Evolutionary conservation across 2,113 vertebrate genomes (phyloP), one percentile per base, ranked within the genome.

Genomic region (Podarcis cretensis): DNA sequence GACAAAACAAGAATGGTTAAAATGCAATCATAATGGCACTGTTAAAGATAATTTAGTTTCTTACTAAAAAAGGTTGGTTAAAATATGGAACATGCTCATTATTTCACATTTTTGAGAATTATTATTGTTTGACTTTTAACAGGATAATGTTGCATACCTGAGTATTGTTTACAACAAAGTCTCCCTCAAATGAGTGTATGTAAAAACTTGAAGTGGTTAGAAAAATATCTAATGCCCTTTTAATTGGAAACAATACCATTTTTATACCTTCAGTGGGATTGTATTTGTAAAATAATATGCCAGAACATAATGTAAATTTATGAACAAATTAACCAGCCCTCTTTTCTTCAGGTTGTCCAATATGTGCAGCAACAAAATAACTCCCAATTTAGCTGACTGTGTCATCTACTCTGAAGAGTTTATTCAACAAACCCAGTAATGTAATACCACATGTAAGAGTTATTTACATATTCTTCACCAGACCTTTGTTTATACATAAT

Each of bases 241-340:
- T 80, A 3, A 37, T 13, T 59, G 32, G 71, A 87, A 81, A 57
- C 75, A 57, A 81, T 21, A 57, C n/a, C 76, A 84, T 83, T 76
- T 35, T 0, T 10, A 43, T 81, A 9, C 0, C 81, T 90, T 89
- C 76, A 66, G 57, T 13, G 0, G 0, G 89, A 77, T 5, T 0
- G 0, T 54, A 90, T 78, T 6, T 90, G 83, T 86, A 76, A 43
- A 73, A 57, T 37, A 76, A 0, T 2, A 89, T 77, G 81, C 25
- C 2, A 65, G 32, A 91, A 80, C 54, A 90, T 87, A 68, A 54
- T 75, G 84, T 91, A 89, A 87, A 79, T 92, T 92, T 81, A 86
- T 2, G 0, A 74, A 10, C 77, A 93, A 93, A 83, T 79, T 87
- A 91, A 93, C 80, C 57, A 89, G 92, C 90, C 95, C 90, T 2